Conservation (phyloP, 2,797 vertebrate species). For the Hippopotamyrus pictus region DNA sequence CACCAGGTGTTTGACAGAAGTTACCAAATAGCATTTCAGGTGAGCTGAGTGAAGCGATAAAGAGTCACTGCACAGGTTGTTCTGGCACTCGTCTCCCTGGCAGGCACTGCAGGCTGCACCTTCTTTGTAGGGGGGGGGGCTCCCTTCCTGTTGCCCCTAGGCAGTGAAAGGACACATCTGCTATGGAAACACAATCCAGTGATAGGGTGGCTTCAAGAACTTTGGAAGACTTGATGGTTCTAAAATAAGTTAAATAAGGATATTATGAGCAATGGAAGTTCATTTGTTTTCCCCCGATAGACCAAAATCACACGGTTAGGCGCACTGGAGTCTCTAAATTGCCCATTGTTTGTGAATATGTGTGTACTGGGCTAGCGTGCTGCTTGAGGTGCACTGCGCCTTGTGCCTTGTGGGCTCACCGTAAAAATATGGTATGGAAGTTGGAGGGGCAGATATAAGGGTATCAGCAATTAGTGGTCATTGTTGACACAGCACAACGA, state of each 20-base stretch:
- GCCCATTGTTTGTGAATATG: background rate
- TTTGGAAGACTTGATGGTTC: background rate
- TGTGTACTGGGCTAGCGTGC: background rate
- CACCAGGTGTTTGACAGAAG: no score
- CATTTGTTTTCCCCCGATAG: background rate
- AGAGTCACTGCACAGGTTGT: background rate
- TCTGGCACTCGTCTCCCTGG: background rate
- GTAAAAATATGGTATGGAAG: background rate
- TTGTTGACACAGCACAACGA: no score
- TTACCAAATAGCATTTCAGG: background rate
- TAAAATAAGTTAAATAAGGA: background rate
- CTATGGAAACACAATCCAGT: background rate
- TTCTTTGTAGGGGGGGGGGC: background rate
- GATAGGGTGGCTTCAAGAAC: background rate
- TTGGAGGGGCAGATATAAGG: background rate
- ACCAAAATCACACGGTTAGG: background rate
- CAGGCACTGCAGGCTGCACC: slow-evolving; percentile 4
- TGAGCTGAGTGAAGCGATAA: background rate
- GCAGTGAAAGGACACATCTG: background rate
- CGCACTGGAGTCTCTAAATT: background rate
- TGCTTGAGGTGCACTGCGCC: background rate
- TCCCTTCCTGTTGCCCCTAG: slow-evolving; percentile 3
- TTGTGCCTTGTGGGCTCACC: background rate
- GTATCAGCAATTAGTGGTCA: background rate
- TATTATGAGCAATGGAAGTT: background rate